A percentile compares a stretch with the other conserved stretches of the same genome.
phyloP scores from a whole-genome alignment of 2,888 invertebrate genomes.

The Elgonia sp. region DNA sequence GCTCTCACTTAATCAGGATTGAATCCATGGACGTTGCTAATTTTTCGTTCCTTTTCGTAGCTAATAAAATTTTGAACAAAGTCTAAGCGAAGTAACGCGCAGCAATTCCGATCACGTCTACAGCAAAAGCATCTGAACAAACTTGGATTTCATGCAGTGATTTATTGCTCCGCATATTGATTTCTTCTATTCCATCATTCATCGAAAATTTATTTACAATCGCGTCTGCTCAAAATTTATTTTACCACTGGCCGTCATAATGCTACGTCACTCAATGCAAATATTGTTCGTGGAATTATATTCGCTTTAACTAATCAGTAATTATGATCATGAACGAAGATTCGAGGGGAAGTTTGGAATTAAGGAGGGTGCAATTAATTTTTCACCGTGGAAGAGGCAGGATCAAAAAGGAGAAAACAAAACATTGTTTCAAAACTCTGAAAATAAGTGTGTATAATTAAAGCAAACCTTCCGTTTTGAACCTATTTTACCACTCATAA shows the following conservation, averaged over 20 bases:
- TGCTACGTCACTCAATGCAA: conserved; percentile 1
- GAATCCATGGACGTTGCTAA: conserved; percentile 81
- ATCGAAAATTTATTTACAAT: conserved; percentile 63
- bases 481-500: conserved; percentile 20
- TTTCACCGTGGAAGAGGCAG: conserved; percentile 1
- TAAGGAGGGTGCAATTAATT: conserved; percentile 28
- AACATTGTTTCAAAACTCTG: background rate
- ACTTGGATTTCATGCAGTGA: conserved; percentile 63
- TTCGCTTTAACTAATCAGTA: background rate
- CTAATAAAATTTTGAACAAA: conserved; percentile 74
- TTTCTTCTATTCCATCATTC: conserved; percentile 62
- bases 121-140: conserved; percentile 60
- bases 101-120: conserved; percentile 63
- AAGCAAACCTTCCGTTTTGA: conserved; percentile 28
- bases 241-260: background rate
- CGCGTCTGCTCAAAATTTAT: background rate
- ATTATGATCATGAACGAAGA: background rate
- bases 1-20: conserved; percentile 80
- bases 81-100: conserved; percentile 39
- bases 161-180: conserved; percentile 69
- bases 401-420: conserved; percentile 30
- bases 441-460: conserved; percentile 42
- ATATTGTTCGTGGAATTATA: background rate
- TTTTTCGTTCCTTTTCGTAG: conserved; percentile 75
- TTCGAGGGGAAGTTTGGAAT: background rate